Evolutionary conservation across 2,888 invertebrate genomes (phyloP), one percentile per base, ranked within the genome.

Genomic region (Pristionchus fissidentatus): DNA sequence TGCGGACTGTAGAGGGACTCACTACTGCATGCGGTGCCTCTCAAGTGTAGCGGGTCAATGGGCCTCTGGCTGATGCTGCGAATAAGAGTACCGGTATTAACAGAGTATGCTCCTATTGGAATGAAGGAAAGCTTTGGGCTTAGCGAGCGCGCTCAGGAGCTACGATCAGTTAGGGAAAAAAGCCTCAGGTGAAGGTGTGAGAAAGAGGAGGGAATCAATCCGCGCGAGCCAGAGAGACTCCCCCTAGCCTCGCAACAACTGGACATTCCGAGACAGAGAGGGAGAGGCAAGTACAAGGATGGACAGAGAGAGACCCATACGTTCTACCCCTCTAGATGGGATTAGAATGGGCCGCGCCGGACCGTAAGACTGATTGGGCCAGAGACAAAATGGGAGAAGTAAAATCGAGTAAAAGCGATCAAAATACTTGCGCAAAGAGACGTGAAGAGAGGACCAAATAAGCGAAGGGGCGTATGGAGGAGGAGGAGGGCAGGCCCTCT

Each of bases 21-120:
- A 8, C 60, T 32, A 29, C 32, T 60, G 29, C 32, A 1, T 19
- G 1, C 10, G 7, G 5, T 29, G 13, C 60, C 4, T 41, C n/a
- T 10, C 19, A 38, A 32, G 38, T 10, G n/a, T 66, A 66, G 66
- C 77, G 55, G 77, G 55, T 49, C 55, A 55, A 77, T 77, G 77
- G 32, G n/a, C 52, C 32, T 29, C 35, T 22, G 4, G 38, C 5
- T 57, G 62, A 19, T 19, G n/a, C 57, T 66, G n/a, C n/a, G 41
- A 77, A 55, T 52, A 77, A 77, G 77, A 77, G 77, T 52, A 55
- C 52, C 52, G 55, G 77, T 55, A 77, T 52, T 49, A 77, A 55
- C 49, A 55, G 55, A 19, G 13, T 26, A 35, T 15, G 43, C 26
- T 13, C 19, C 15, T 19, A 52, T 15, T 13, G 19, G 52, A 52